phyloP scores from a whole-genome alignment of 1,140 invertebrate genomes.

The Nasonia giraulti region DNA sequence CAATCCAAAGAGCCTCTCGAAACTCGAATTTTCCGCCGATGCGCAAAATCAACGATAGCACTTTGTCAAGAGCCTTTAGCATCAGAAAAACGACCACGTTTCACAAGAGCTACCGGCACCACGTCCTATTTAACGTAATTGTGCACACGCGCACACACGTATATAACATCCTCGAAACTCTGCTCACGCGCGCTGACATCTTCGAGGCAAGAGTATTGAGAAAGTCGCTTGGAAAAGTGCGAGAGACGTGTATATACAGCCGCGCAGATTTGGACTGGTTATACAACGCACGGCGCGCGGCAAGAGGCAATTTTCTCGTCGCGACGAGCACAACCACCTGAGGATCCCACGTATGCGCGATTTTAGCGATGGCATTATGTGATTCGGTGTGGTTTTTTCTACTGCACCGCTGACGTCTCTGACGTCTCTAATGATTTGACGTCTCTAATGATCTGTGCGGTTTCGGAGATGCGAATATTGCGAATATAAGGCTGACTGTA shows the following conservation, averaged over 20 bases:
- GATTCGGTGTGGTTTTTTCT: not conserved
- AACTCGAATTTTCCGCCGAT: not conserved
- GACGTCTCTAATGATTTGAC: not conserved
- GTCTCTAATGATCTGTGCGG: not conserved
- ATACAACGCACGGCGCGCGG: conserved; percentile 44
- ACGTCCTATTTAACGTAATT: not conserved
- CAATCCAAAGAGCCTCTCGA: too few species aligned
- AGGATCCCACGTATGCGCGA: not conserved
- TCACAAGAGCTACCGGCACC: not conserved
- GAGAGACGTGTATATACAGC: not conserved
- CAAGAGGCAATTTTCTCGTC: conserved; percentile 31
- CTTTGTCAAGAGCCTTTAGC: not conserved
- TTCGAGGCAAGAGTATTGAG: conserved; percentile 12
- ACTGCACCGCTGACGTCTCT: not conserved
- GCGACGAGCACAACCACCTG: not conserved
- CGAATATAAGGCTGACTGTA: too few species aligned
- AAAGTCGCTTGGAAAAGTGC: conserved; percentile 41
- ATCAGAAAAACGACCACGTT: not conserved
- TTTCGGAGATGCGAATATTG: not conserved
- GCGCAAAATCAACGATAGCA: not conserved
- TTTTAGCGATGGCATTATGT: not conserved
- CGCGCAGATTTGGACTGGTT: conserved; percentile 51
- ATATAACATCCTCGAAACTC: not conserved
- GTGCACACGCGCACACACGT: not conserved
- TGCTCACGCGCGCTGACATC: conserved; percentile 1